These are phyloP conservation scores for Heliconius erato DNA, from an alignment of 2,888 invertebrate species.

Conservation along the genomic window DNA sequence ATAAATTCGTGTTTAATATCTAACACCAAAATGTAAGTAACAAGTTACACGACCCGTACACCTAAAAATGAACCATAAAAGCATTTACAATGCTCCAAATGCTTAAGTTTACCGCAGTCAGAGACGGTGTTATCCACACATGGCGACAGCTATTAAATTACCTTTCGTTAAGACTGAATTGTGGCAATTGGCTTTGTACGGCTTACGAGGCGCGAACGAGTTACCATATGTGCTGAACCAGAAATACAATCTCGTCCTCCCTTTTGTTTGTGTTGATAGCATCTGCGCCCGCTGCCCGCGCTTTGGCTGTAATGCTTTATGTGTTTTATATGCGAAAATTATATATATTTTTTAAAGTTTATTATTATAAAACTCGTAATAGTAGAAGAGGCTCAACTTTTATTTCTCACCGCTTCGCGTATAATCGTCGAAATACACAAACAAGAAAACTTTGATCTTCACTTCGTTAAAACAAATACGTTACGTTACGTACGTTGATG, in stretches of 20 bases:
- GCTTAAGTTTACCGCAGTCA: slow-evolving; percentile 32
- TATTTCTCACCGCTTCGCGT: not conserved
- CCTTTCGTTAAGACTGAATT: slow-evolving; percentile 78
- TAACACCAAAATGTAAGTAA: not conserved
- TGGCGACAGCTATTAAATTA: slow-evolving; percentile 72
- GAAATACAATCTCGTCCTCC: slow-evolving; percentile 33
- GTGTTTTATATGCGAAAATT: slow-evolving; percentile 11
- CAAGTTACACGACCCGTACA: not conserved
- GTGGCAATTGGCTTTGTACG: slow-evolving; percentile 66
- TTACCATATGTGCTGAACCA: slow-evolving; percentile 65
- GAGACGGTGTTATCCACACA: slow-evolving; percentile 57
- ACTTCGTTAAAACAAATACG: not conserved
- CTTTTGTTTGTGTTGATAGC: slow-evolving; percentile 39
- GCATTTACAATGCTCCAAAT: slow-evolving; percentile 23
- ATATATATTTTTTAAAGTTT: not conserved
- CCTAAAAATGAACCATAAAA: slow-evolving; percentile 12
- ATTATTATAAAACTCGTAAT: not conserved
- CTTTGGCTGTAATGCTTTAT: slow-evolving; percentile 24
- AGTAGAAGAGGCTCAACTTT: not conserved
- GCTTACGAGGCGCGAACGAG: slow-evolving; percentile 57
- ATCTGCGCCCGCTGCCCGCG: slow-evolving; percentile 26
- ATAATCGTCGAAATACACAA: not conserved
- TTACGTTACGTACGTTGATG: not conserved
- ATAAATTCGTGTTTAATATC: not conserved
- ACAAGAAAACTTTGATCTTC: not conserved